These are phyloP conservation scores for Rhaphigaster nebulosa DNA, from an alignment of 2,888 invertebrate genomes.

Conservation along the genomic window DNA sequence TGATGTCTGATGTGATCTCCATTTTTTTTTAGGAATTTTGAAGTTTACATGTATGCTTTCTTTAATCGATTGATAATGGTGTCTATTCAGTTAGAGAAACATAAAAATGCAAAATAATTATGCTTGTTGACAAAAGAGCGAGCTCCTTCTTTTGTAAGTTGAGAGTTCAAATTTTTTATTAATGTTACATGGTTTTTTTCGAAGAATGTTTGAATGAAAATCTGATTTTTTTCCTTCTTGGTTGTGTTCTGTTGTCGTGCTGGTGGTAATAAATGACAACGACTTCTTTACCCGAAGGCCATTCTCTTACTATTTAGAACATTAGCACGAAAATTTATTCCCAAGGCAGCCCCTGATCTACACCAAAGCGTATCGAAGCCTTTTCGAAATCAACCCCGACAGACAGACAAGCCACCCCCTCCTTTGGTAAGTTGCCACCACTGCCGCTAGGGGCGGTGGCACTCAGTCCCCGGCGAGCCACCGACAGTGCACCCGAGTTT, in stretches of 20 bases:
- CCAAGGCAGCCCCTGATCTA: neutral
- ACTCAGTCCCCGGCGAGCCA: conserved; percentile 8
- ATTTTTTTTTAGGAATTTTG: too few relatives aligned
- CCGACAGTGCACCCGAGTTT: conserved; percentile 29
- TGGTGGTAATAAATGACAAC: neutral
- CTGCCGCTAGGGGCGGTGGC: conserved; percentile 35
- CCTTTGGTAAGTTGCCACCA: neutral
- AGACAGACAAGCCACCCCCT: neutral
- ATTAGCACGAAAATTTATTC: neutral
- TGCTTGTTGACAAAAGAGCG: too few relatives aligned
- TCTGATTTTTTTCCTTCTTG: neutral
- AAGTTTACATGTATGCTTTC: too few relatives aligned
- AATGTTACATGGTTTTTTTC: neutral
- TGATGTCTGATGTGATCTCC: too few relatives aligned
- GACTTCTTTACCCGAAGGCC: neutral
- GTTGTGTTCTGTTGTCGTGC: neutral
- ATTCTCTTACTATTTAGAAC: neutral
- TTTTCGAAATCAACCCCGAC: neutral
- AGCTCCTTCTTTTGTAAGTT: too few relatives aligned
- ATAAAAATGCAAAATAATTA: too few relatives aligned
- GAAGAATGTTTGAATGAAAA: neutral
- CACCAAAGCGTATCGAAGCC: neutral
- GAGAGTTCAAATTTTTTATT: too few relatives aligned
- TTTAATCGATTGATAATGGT: too few relatives aligned
- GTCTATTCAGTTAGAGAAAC: too few relatives aligned